Base-by-base conservation (phyloP, 2,888 invertebrate genomes). In the Sesia bembeciformis region DNA sequence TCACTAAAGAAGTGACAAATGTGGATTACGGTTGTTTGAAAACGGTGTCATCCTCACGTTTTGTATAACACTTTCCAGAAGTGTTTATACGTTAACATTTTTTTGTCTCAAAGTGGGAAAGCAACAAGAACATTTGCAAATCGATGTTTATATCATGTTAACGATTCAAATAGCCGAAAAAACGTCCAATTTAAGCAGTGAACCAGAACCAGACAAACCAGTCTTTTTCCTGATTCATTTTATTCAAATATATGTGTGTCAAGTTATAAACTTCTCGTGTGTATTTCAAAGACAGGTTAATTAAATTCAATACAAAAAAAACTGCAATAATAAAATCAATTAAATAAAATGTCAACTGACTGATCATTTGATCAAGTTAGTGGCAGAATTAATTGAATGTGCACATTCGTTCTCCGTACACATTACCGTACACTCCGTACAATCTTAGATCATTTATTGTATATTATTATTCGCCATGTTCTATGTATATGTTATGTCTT, bases 1-100 rank as follows among this genome's bases (percentile, higher is more conserved):
- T 79, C 76, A 68, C 73, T 65, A 72, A 74, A 83, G 79, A 79
- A 78, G 75, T 82, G 82, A 81, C 83, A 83, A 82, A 81, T 81
- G 76, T 70, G 76, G 69, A 79, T 81, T 77, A 78, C 72, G 70
- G 68, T 65, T 69, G 68, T 70, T 74, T 74, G 68, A 74, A 78
- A 76, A 76, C 68, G 71, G 67, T 72, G 74, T 71, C 71, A 68
- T 67, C 68, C 66, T 66, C 63, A 66, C 67, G 70, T 70, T 54
- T 54, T 51, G 65, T 68, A 61, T 53, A 55, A 57, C 63, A 62
- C 65, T 68, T 65, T 65, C 64, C 61, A 64, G 63, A 64, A 63
- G 61, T 66, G 64, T 66, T 71, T 62, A 55, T 53, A 39, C 40
- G 55, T 55, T 62, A 46, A 46, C 46, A 46, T 46, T 46, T 8